Base-by-base conservation (phyloP, 2,888 invertebrate species). In the Philhelius pedissequus region DNA sequence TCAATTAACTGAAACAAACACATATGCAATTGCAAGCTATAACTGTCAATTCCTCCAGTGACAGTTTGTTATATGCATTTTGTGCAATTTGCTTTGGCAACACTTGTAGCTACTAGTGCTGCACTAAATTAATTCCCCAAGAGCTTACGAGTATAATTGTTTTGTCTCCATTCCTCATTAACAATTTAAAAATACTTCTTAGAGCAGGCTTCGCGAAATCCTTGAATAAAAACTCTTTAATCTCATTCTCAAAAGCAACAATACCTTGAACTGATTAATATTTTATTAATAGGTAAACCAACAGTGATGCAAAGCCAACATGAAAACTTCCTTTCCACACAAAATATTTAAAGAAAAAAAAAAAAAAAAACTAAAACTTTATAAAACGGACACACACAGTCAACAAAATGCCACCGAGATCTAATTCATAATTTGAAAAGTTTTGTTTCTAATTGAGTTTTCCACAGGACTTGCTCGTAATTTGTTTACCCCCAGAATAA, bases 351-450 rank as follows among this genome's bases (percentile, higher is more conserved):
- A n/a, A n/a, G n/a, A n/a, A 71, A 50, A 22, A 25, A 20, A 70
- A 77, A 8, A 20, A 3, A 43, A 43, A 2, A 7, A 45, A 43
- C 13, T 45, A 13, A 15, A 38, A 38, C 4, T n/a, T 38, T 38
- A 4, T 68, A 30, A 58, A 58, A 52, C 60, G 64, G 71, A 66
- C 69, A 69, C 70, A 70, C 62, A 69, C 64, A 71, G 70, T 62
- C 76, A 76, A 60, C 68, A 78, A 69, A 79, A 64, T 69, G 69
- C 62, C 78, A 74, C 64, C 25, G 32, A 56, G 66, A 74, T 83
- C 79, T 73, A 66, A 79, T 79, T 83, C 79, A 83, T 83, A 79
- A 83, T 83, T 83, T 78, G 79, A 83, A 79, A 83, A 83, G 64
- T 83, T 83, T 64, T 79, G n/a, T 40, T 70, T 58, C 70, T 75